Percentiles rank a stretch among this genome's conserved stretches.
phyloP scores from a whole-genome alignment of 2,113 vertebrate species.

The Rallus limicola region DNA sequence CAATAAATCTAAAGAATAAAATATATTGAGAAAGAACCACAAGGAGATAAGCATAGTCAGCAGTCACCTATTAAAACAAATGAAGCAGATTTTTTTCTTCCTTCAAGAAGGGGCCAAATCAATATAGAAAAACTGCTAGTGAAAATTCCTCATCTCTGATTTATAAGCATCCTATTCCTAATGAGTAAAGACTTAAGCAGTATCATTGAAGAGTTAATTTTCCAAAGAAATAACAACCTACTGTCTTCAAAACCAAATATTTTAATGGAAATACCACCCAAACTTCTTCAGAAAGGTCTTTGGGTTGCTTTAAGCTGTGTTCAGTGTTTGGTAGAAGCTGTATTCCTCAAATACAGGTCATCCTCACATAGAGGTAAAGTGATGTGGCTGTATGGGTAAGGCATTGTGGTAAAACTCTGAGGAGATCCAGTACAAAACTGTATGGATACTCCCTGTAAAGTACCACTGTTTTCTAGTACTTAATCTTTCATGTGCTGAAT shows the following conservation, averaged over 20 bases:
- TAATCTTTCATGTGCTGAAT: neutral
- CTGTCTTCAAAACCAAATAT: neutral
- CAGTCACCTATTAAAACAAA: neutral
- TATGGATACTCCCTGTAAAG: neutral
- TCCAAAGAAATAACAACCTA: neutral
- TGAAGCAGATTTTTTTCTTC: neutral
- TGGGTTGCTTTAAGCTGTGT: neutral
- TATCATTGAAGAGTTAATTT: neutral
- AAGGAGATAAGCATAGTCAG: neutral
- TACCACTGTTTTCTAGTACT: neutral
- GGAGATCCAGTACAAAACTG: neutral
- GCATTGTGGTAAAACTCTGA: neutral
- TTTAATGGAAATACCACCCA: neutral
- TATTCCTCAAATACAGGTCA: neutral
- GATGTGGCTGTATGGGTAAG: neutral
- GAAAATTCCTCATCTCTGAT: neutral
- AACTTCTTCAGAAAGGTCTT: neutral
- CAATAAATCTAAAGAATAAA: neutral
- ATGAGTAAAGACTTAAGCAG: neutral
- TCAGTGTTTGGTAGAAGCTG: neutral
- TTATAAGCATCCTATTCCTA: neutral
- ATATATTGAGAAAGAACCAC: neutral
- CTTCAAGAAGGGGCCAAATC: neutral
- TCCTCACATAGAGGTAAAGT: neutral
- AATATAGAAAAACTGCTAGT: neutral